Evolutionary conservation across 64 coral and sea anemone genomes (phyloP), one percentile per base, ranked within the genome.

Genomic region (Stylophora pistillata): DNA sequence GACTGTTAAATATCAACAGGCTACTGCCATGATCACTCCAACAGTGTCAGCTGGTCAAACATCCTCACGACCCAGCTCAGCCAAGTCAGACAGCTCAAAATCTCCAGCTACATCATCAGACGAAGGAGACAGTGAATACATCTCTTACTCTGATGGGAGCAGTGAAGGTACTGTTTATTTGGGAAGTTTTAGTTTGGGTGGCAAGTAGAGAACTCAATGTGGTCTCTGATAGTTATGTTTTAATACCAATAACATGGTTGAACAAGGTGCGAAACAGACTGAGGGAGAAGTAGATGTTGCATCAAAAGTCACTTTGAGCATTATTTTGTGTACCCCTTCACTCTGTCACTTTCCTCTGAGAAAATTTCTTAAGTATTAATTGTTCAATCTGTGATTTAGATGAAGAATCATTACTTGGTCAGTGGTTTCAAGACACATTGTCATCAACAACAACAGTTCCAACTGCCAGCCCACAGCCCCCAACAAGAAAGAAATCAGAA

Each of bases 91-190:
- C 30, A 83, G 74, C 13, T 65, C 76, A 58, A 95, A 82, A 33
- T 92, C 89, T 3, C 86, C 94, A 74, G 82, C 71, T 11, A 80
- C 79, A 34, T 94, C 91, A 21, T 98, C 95, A 94, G 91, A 98
- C 73, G 91, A 94, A 76, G 95, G 83, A 76, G 95, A 98, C 77
- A 90, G 87, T 94, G 95, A 93, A 98, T 93, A 90, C 26, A 88
- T 98, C 0, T 98, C 95, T 28, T 98, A 98, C 57, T 98, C 95
- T 83, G 95, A 98, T 71, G 95, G 88, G 30, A 98, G 95, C 55
- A 98, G 95, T 94, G 95, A 98, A 94, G 95, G 95, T 98, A 89
- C 5, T 12, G 26, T 30, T 18, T 73, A 15, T 52, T 47, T 47
- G 37, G 3, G 37, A 47, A 47, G 7, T 47, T 47, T 47, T 47